phyloP scores from a whole-genome alignment of 2,888 invertebrate genomes.

The Metopia argyrocephala region DNA sequence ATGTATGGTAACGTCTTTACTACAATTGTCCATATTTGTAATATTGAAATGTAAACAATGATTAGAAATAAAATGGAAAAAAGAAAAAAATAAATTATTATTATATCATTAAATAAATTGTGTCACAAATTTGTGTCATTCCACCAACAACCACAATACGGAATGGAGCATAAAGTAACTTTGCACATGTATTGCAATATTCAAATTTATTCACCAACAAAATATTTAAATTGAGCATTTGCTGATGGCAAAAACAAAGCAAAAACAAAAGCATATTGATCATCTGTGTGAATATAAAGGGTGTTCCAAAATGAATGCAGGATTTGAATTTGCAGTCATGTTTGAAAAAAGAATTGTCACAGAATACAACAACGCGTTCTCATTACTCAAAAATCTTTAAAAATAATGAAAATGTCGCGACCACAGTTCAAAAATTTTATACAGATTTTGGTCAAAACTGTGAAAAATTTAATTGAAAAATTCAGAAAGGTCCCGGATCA shows the following conservation, averaged over 20 bases:
- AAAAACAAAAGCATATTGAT: background rate
- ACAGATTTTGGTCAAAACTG: too few relatives aligned
- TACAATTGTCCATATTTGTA: background rate
- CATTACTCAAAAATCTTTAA: too few relatives aligned
- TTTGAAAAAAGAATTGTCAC: too few relatives aligned
- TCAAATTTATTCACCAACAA: background rate
- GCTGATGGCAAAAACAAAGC: background rate
- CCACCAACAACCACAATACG: background rate
- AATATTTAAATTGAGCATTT: background rate
- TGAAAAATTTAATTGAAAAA: too few relatives aligned
- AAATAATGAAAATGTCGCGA: too few relatives aligned
- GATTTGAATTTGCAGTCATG: too few relatives aligned
- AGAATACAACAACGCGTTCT: too few relatives aligned
- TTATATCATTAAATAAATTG: slow-evolving; percentile 60
- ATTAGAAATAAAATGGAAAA: background rate
- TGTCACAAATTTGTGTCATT: slow-evolving; percentile 56
- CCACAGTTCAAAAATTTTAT: too few relatives aligned
- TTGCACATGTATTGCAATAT: slow-evolving; percentile 22
- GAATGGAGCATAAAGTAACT: background rate
- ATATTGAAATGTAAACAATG: background rate
- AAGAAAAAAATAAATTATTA: slow-evolving; percentile 25
- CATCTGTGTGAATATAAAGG: too few relatives aligned
- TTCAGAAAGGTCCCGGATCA: too few relatives aligned
- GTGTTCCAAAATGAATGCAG: too few relatives aligned
- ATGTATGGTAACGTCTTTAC: slow-evolving; percentile 56